A percentile compares a stretch with the other conserved stretches of the same genome.
phyloP scores from a whole-genome alignment of 2,888 invertebrate genomes.

The Globia sparganii region DNA sequence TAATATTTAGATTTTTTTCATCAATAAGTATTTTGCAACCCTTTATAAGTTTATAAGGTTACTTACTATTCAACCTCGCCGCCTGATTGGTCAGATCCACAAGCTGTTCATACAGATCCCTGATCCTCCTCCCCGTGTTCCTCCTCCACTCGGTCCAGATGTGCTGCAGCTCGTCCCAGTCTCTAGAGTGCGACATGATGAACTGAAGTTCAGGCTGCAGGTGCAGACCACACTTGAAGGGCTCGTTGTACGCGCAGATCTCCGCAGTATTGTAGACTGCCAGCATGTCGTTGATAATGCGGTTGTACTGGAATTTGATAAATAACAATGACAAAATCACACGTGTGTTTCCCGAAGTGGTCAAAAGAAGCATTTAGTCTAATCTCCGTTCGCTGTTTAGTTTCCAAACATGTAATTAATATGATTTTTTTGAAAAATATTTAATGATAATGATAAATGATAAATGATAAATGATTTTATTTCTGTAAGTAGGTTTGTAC shows the following conservation, averaged over 20 bases:
- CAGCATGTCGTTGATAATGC: conserved; percentile 96
- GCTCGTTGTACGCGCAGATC: conserved; percentile 96
- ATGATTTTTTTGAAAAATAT: too few relatives aligned
- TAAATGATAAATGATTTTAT: too few relatives aligned
- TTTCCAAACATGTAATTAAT: too few relatives aligned
- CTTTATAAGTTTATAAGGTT: not conserved
- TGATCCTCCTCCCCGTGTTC: conserved; percentile 94
- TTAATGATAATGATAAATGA: too few relatives aligned
- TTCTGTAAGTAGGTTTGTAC: too few relatives aligned
- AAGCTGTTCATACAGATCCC: conserved; percentile 95
- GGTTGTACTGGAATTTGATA: conserved; percentile 92
- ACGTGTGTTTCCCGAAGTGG: not conserved
- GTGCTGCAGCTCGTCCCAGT: conserved; percentile 97
- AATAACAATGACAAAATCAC: not conserved
- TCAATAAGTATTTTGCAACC: not conserved
- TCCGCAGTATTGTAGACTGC: conserved; percentile 96
- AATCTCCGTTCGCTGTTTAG: too few relatives aligned
- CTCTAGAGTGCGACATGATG: conserved; percentile 94
- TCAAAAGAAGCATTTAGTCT: too few relatives aligned
- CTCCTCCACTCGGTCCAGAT: conserved; percentile 98
- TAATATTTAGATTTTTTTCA: too few relatives aligned
- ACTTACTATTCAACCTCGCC: conserved; percentile 94
- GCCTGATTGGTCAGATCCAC: conserved; percentile 95
- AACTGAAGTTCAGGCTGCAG: conserved; percentile 94
- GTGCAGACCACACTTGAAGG: conserved; percentile 94